Base-by-base conservation (phyloP, 2,113 vertebrate species). In the Cottus gobio region DNA sequence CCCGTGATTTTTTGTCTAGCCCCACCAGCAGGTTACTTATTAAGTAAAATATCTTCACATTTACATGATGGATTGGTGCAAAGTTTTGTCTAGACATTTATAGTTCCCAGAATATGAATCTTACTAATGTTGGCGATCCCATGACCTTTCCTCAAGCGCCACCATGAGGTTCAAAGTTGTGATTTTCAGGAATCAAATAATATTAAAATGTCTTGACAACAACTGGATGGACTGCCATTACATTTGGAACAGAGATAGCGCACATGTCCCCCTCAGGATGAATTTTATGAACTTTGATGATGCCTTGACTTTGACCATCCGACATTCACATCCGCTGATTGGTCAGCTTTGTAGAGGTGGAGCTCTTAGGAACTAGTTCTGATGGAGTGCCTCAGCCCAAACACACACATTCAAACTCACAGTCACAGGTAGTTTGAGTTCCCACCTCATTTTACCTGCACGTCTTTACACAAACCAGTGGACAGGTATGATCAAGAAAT, bases 401-500 rank as follows among this genome's bases (percentile, higher is more conserved):
- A 31, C 12, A 10, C 42, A 62, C 28, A 46, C 52, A 46, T 68
- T 67, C 13, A 78, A 12, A 52, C 42, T 72, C 11, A 26, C 18
- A 30, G 37, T 56, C 68, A 74, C 31, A 64, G 39, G 48, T 30
- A 2, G 2, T 36, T 57, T 26, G 10, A 67, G 11, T 18, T 52
- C 72, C 28, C 15, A 7, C 9, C 3, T 42, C 34, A 34, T 3
- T n/a, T 26, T 39, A 1, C 28, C 64, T 64, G 15, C 30, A 36
- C 8, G 26, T 56, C 7, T 65, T 76, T 50, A 3, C 61, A 61
- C 18, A 73, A 73, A 52, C 57, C 52, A 46, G 44, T 42, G 11
- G 31, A 26, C 4, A 61, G 4, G 62, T 26, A 28, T 76, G 66
- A 77, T n/a, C 13, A 58, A 71, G 56, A 75, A 66, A 85, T 48